Conservation (phyloP, 92 coral and sea anemone species). For the Porites cylindrica region DNA sequence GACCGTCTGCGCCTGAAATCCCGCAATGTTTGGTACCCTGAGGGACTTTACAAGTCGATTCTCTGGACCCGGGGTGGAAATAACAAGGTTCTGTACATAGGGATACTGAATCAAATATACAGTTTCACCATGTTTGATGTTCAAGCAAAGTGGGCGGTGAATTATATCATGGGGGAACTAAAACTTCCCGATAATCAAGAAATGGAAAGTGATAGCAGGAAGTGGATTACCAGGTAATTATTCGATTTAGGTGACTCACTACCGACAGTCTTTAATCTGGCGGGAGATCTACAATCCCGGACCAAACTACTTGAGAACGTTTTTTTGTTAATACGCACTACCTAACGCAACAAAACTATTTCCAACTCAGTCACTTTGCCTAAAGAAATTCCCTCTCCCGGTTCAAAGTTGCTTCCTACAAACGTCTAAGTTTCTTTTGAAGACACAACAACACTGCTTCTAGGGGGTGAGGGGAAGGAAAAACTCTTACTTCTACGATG, state of each 20-base stretch:
- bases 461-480: too few relatives aligned
- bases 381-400: too few relatives aligned
- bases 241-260: not conserved
- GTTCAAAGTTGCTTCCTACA: too few relatives aligned
- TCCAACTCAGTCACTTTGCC: too few relatives aligned
- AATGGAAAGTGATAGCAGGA: conserved; percentile 52
- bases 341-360: too few relatives aligned
- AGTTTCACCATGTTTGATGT: conserved; percentile 68
- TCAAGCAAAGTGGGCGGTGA: conserved; percentile 65
- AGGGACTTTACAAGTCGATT: conserved; percentile 56
- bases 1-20: conserved; percentile 56
- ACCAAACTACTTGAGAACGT: not conserved
- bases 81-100: conserved; percentile 65
- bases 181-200: conserved; percentile 45
- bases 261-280: too few relatives aligned
- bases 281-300: not conserved
- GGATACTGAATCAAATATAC: conserved; percentile 51
- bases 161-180: conserved; percentile 64
- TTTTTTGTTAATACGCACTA: too few relatives aligned
- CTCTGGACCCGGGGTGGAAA: conserved; percentile 55
- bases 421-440: too few relatives aligned
- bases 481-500: too few relatives aligned
- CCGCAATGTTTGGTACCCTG: conserved; percentile 47
- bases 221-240: conserved; percentile 61
- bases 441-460: too few relatives aligned